Percentiles rank a stretch among this genome's conserved stretches.
Conservation (phyloP, 2,113 vertebrate genomes). For the Actinemys pallida region DNA sequence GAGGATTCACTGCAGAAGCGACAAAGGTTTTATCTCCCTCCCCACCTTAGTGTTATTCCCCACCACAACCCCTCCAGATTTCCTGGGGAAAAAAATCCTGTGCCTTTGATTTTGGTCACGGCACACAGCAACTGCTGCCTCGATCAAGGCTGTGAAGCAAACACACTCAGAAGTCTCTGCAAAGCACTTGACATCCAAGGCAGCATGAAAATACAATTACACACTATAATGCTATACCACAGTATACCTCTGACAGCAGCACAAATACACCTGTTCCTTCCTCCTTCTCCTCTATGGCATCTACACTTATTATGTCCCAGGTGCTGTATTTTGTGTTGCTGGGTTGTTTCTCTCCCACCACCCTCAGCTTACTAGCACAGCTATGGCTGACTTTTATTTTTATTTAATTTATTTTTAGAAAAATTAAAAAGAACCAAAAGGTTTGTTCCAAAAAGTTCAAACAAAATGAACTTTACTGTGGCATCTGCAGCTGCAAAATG, state of each 20-base stretch:
- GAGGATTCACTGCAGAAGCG: neutral
- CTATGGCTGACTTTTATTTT: neutral
- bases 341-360: neutral
- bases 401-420: neutral
- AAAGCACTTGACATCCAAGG: constrained; percentile 43
- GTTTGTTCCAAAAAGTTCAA: neutral
- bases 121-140: neutral
- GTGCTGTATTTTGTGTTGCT: neutral
- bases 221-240: neutral
- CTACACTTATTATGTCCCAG: neutral
- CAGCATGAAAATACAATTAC: constrained; percentile 53
- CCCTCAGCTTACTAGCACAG: neutral
- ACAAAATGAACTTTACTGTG: neutral
- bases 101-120: neutral
- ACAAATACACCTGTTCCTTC: neutral
- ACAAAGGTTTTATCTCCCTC: neutral
- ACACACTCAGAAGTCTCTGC: neutral
- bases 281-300: neutral
- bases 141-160: neutral
- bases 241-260: neutral
- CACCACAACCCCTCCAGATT: neutral
- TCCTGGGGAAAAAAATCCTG: neutral
- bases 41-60: neutral
- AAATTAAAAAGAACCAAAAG: neutral
- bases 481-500: neutral